phyloP scores from a whole-genome alignment of 2,113 vertebrate species.

The Indri indri region DNA sequence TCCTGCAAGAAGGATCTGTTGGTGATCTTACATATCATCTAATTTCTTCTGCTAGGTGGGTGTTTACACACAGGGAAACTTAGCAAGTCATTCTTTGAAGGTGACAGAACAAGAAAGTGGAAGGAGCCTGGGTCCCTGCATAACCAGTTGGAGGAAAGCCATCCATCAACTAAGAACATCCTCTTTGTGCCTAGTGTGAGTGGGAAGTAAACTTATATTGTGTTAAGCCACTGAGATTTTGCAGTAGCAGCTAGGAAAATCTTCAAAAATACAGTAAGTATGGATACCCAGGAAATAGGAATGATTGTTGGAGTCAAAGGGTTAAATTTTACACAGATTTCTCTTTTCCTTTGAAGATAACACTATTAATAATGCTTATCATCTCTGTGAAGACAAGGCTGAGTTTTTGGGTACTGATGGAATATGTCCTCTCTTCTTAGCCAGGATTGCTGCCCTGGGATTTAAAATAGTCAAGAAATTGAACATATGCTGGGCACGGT shows the following conservation, averaged over 20 bases:
- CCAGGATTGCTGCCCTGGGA: neutral
- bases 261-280: neutral
- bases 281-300: neutral
- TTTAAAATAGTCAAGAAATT: neutral
- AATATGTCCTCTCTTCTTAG: neutral
- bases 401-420: neutral
- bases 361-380: neutral
- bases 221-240: neutral
- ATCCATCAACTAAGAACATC: neutral
- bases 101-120: neutral
- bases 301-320: neutral
- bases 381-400: neutral
- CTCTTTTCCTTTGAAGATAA: constrained; percentile 1
- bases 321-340: neutral
- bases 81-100: neutral
- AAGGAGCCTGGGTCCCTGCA: neutral
- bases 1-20: neutral
- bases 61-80: neutral
- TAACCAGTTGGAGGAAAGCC: neutral
- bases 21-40: neutral
- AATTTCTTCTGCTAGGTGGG: neutral
- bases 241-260: neutral
- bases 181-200: neutral
- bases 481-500: neutral
- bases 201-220: neutral